Evolutionary conservation across 2,113 vertebrate species (phyloP), one percentile per base, ranked within the genome.

Genomic region (Hippocampus comes): DNA sequence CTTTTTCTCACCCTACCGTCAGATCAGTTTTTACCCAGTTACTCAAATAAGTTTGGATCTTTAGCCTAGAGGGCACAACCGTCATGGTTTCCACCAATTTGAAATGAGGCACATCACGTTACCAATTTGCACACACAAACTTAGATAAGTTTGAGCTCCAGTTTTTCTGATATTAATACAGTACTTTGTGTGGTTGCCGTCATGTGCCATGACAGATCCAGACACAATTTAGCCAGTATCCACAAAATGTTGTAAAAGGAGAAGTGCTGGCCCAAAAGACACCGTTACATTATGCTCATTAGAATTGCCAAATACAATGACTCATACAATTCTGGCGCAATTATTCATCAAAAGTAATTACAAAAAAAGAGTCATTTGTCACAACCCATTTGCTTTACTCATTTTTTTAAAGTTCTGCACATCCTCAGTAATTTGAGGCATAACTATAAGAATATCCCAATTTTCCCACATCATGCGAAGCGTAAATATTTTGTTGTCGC

Each of bases 341-440:
- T 34, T 64, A 25, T 23, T 57, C 41, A 3, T 65, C 1, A 67
- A 55, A 56, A 64, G 67, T 5, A 55, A 76, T 61, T 14, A 3
- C 7, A 61, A 48, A 4, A 4, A 49, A 11, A 56, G 17, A 55
- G 1, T 43, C 63, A 70, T 46, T 67, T 8, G 9, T 73, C 76
- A 82, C 84, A 76, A 75, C 74, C 27, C 59, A 15, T 68, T 70
- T 41, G 71, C 74, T 80, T 87, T 85, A 82, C 79, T 82, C 64
- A 68, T 5, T 78, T 38, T 38, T 38, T 81, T 10, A 70, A 73
- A 1, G 25, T 18, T 7, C 75, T 84, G 78, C 70, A 82, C 67
- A 9, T 82, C 84, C 78, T 84, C 84, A 83, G 73, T 73, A 68
- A 88, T 86, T 77, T 78, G 81, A 83, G 82, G 79, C 18, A 73